These are phyloP conservation scores for Trematomus bernacchii DNA, from an alignment of 2,797 vertebrate genomes.

Conservation along the genomic window DNA sequence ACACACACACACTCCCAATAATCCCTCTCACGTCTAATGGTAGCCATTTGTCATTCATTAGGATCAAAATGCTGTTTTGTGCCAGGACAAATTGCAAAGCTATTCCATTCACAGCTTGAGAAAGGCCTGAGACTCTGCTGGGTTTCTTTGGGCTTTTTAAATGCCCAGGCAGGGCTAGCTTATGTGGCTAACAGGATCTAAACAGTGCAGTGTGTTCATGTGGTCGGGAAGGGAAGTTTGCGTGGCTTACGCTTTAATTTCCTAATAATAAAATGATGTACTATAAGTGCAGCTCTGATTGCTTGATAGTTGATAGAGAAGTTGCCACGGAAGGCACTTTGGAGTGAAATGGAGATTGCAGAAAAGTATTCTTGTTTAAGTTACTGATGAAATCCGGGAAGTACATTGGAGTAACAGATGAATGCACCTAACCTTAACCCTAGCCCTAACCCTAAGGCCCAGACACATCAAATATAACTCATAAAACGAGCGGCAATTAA, in stretches of 20 bases:
- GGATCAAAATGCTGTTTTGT: constrained; percentile 97
- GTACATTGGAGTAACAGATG: neutral
- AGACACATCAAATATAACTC: no score
- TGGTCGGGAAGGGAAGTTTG: neutral
- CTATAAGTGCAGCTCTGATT: neutral
- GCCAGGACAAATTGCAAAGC: constrained; percentile 97
- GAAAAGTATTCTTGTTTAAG: neutral
- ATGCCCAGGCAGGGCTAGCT: constrained; percentile 91
- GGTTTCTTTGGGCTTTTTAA: constrained; percentile 93
- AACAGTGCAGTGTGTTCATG: constrained; percentile 67
- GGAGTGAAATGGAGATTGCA: neutral
- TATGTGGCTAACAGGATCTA: constrained; percentile 87
- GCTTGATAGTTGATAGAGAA: neutral
- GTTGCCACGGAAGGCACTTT: neutral
- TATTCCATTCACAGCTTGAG: constrained; percentile 97
- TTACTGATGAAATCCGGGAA: neutral
- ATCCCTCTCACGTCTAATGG: constrained; percentile 99
- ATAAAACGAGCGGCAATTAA: no score
- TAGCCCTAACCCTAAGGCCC: neutral
- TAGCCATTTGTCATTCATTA: constrained; percentile 99
- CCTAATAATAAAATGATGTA: neutral
- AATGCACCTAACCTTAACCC: neutral
- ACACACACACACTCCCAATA: constrained; percentile 83
- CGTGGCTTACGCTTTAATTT: neutral
- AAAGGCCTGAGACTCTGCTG: constrained; percentile 89